phyloP scores from a whole-genome alignment of 2,888 invertebrate genomes.

The Orchesella flavescens region DNA sequence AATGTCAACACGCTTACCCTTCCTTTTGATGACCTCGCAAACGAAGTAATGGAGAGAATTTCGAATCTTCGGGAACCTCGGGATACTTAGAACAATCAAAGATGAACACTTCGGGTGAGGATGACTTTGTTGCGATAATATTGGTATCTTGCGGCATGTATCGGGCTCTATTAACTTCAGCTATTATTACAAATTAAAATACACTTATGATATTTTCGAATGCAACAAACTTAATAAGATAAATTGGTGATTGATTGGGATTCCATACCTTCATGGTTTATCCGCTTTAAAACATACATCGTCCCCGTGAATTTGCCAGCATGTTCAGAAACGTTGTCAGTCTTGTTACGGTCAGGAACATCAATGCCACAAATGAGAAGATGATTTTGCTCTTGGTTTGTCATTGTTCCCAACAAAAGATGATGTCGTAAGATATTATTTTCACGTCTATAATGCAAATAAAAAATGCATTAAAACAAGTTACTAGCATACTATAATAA shows the following conservation, averaged over 20 bases:
- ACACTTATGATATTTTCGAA: no score
- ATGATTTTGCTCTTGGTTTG: conserved; percentile 53
- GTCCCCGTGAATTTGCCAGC: conserved; percentile 34
- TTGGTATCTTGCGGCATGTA: conserved; percentile 52
- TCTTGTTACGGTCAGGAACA: conserved; percentile 32
- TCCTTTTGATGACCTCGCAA: conserved; percentile 52
- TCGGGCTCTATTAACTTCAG: conserved; percentile 47
- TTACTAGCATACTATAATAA: no score
- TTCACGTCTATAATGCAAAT: conserved; percentile 26
- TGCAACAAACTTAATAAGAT: no score
- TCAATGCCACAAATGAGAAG: conserved; percentile 49
- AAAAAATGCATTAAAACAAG: no score
- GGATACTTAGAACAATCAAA: conserved; percentile 36
- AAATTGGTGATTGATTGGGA: no score
- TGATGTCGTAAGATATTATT: conserved; percentile 36
- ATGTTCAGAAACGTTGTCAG: conserved; percentile 20
- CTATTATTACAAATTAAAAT: conserved; percentile 17
- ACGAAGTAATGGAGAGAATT: conserved; percentile 36
- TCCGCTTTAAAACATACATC: conserved; percentile 38
- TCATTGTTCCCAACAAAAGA: conserved; percentile 48
- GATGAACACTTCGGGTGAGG: conserved; percentile 53
- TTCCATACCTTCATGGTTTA: conserved; percentile 55
- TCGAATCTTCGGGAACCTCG: conserved; percentile 44
- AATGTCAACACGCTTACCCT: conserved; percentile 34
- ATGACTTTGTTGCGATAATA: conserved; percentile 57